Conservation (phyloP, 2,888 invertebrate genomes). For the Panopea generosa region DNA sequence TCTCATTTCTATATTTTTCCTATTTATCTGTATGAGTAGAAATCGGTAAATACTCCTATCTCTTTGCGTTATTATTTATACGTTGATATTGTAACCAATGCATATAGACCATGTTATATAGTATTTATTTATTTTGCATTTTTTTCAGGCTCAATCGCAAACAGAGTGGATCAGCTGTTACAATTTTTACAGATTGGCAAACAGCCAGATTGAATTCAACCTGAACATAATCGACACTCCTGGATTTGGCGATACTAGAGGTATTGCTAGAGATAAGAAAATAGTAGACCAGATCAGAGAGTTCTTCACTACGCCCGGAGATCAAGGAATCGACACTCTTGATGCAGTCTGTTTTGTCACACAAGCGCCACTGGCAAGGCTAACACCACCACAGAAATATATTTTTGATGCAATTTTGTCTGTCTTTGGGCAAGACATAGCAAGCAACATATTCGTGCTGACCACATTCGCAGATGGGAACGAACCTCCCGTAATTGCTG, state of each 20-base stretch:
- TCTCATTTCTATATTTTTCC: too few relatives aligned
- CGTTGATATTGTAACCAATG: too few relatives aligned
- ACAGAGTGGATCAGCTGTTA: constrained; percentile 61
- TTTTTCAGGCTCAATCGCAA: constrained; percentile 38
- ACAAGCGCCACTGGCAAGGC: constrained; percentile 59
- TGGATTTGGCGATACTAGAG: constrained; percentile 44
- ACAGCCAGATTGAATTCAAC: constrained; percentile 22
- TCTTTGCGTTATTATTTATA: too few relatives aligned
- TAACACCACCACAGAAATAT: constrained; percentile 60
- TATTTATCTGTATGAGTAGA: too few relatives aligned
- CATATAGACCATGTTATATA: too few relatives aligned
- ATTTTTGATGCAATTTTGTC: constrained; percentile 60
- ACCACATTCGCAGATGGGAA: constrained; percentile 67
- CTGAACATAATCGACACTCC: constrained; percentile 50
- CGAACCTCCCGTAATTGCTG: constrained; percentile 55
- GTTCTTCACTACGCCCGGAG: constrained; percentile 12
- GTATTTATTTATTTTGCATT: too few relatives aligned
- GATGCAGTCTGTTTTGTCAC: constrained; percentile 65
- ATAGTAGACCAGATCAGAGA: constrained; percentile 36
- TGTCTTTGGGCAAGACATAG: constrained; percentile 62
- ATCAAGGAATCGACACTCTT: constrained; percentile 46
- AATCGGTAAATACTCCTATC: too few relatives aligned
- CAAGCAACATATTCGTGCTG: constrained; percentile 53
- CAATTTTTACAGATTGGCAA: constrained; percentile 25
- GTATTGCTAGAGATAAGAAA: constrained; percentile 28